phyloP scores from a whole-genome alignment of 1,140 invertebrate genomes.

The Eriosoma lanigerum region DNA sequence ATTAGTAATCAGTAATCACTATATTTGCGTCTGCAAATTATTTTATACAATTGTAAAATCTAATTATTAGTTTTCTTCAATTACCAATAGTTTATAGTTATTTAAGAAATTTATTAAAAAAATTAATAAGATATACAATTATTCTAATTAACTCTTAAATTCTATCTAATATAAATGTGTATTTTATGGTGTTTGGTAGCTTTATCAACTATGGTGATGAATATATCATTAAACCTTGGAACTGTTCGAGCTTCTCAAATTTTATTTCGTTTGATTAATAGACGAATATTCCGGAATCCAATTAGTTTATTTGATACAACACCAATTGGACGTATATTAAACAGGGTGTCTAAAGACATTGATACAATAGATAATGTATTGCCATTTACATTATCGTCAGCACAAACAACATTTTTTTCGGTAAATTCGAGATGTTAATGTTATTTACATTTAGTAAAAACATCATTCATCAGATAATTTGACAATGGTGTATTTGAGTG shows the following conservation, averaged over 20 bases:
- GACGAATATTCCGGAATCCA: conserved; percentile 72
- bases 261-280: conserved; percentile 72
- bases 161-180: too few relatives aligned
- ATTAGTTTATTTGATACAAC: conserved; percentile 86
- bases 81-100: too few relatives aligned
- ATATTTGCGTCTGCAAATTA: not conserved
- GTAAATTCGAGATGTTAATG: conserved; percentile 34
- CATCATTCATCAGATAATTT: too few relatives aligned
- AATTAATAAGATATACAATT: too few relatives aligned
- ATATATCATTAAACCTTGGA: conserved; percentile 49
- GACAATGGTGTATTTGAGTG: too few relatives aligned
- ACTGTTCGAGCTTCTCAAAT: conserved; percentile 69
- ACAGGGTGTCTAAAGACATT: conserved; percentile 74
- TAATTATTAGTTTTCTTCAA: too few relatives aligned
- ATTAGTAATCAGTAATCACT: too few relatives aligned
- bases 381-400: conserved; percentile 60
- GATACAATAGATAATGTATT: conserved; percentile 73
- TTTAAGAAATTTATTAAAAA: too few relatives aligned
- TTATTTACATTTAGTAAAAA: too few relatives aligned
- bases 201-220: conserved; percentile 42
- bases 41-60: not conserved
- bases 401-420: conserved; percentile 41
- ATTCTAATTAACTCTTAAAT: too few relatives aligned
- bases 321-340: conserved; percentile 80
- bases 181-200: not conserved